phyloP scores from a whole-genome alignment of 2,113 vertebrate species.

The Orientallactaga bullata region DNA sequence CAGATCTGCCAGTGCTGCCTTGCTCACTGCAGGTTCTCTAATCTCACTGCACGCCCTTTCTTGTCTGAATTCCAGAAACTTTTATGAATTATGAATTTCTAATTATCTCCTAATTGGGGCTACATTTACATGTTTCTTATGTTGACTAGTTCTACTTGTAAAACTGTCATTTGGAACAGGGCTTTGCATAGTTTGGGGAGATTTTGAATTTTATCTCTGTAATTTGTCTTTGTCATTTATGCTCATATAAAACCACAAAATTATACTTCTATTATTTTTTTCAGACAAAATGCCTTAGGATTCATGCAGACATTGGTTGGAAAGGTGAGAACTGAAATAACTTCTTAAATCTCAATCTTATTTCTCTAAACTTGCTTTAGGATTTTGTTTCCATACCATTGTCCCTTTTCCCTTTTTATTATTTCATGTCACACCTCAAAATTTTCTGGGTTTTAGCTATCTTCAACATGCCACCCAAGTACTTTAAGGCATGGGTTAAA shows the following conservation, averaged over 20 bases:
- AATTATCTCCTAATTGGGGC: neutral
- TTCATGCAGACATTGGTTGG: neutral
- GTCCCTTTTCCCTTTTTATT: neutral
- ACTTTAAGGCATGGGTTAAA: neutral
- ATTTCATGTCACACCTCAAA: neutral
- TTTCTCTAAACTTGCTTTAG: neutral
- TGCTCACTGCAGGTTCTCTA: neutral
- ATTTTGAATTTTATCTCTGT: neutral
- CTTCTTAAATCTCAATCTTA: neutral
- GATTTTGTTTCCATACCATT: neutral
- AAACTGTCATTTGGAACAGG: neutral
- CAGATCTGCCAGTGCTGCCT: neutral
- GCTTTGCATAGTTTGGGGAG: neutral
- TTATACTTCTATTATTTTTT: neutral
- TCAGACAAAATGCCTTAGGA: conserved; percentile 13
- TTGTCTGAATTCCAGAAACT: neutral
- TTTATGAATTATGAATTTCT: neutral
- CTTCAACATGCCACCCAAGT: conserved; percentile 24
- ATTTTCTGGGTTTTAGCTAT: neutral
- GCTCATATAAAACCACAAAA: neutral
- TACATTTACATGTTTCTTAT: neutral
- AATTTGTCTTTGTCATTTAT: conserved; percentile 11
- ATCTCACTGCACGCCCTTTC: neutral
- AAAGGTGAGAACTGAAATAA: neutral
- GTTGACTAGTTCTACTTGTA: conserved; percentile 45